These are phyloP conservation scores for Chalcis sispes DNA, from an alignment of 2,888 invertebrate genomes.

Conservation along the genomic window DNA sequence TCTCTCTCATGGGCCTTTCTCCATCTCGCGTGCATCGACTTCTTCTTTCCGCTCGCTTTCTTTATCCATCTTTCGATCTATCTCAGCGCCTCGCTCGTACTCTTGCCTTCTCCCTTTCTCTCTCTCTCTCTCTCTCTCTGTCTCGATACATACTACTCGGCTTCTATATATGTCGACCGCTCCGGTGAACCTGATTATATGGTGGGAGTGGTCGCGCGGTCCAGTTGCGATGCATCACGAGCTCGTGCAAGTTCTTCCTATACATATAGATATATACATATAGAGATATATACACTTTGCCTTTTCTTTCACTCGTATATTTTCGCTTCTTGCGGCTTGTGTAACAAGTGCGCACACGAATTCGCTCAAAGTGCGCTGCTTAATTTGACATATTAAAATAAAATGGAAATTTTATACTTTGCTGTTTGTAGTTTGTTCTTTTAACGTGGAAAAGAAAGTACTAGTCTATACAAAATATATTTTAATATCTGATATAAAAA, in stretches of 20 bases:
- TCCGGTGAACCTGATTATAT: conserved; percentile 63
- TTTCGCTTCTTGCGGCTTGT: background rate
- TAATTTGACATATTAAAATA: too few species aligned
- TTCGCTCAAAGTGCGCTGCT: too few species aligned
- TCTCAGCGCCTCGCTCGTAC: conserved; percentile 11
- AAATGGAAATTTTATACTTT: too few species aligned
- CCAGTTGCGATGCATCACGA: conserved; percentile 63
- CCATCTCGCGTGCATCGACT: conserved; percentile 11
- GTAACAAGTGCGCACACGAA: too few species aligned
- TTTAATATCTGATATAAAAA: too few species aligned
- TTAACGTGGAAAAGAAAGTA: too few species aligned
- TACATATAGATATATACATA: too few species aligned
- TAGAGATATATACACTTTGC: too few species aligned
- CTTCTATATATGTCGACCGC: conserved; percentile 45
- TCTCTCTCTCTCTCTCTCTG: conserved; percentile 9
- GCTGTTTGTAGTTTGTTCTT: too few species aligned
- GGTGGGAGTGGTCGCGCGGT: conserved; percentile 66
- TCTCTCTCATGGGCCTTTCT: conserved; percentile 10
- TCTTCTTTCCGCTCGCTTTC: conserved; percentile 19
- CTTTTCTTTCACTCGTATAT: conserved; percentile 53
- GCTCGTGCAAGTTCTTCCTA: conserved; percentile 43
- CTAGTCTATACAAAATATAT: too few species aligned
- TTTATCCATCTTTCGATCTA: conserved; percentile 22
- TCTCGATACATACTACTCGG: background rate
- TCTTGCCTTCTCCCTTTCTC: conserved; percentile 36